phyloP scores from a whole-genome alignment of 1,140 invertebrate genomes.

The Drosophila jambulina region DNA sequence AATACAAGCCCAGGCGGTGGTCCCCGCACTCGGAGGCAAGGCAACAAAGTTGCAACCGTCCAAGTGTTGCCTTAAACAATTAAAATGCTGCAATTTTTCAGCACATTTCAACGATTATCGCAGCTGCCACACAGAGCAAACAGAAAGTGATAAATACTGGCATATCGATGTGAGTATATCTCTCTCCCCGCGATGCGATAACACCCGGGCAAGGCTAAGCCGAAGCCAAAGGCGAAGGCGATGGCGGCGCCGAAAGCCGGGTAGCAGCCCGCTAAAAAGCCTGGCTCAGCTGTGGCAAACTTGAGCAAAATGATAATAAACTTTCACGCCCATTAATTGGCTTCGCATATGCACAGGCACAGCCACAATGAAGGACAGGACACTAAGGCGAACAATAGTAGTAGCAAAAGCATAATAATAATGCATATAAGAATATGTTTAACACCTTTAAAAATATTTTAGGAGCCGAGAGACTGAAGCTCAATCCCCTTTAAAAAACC shows the following conservation, averaged over 20 bases:
- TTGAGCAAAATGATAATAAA: conserved; percentile 76
- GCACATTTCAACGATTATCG: conserved; percentile 71
- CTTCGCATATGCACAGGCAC: conserved; percentile 54
- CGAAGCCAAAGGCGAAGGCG: conserved; percentile 5
- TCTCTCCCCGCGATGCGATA: conserved; percentile 23
- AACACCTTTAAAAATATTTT: no score
- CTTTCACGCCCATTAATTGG: conserved; percentile 83
- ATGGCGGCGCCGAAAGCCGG: conserved; percentile 27
- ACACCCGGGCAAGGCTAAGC: conserved; percentile 11
- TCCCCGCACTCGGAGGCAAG: neutral
- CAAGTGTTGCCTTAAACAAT: conserved; percentile 50
- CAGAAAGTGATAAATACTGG: conserved; percentile 67
- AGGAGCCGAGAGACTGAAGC: no score
- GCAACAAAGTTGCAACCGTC: conserved; percentile 32
- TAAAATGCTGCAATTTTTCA: conserved; percentile 74
- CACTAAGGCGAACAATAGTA: neutral
- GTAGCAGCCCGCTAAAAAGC: conserved; percentile 42
- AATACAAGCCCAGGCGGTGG: conserved; percentile 8
- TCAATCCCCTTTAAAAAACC: no score
- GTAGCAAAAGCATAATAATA: no score
- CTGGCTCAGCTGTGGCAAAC: conserved; percentile 28
- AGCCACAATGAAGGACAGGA: neutral
- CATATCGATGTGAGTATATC: conserved; percentile 45
- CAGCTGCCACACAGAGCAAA: conserved; percentile 64
- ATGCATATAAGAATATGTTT: no score